Conservation (phyloP, 1,140 invertebrate genomes). For the Nasonia vitripennis region DNA sequence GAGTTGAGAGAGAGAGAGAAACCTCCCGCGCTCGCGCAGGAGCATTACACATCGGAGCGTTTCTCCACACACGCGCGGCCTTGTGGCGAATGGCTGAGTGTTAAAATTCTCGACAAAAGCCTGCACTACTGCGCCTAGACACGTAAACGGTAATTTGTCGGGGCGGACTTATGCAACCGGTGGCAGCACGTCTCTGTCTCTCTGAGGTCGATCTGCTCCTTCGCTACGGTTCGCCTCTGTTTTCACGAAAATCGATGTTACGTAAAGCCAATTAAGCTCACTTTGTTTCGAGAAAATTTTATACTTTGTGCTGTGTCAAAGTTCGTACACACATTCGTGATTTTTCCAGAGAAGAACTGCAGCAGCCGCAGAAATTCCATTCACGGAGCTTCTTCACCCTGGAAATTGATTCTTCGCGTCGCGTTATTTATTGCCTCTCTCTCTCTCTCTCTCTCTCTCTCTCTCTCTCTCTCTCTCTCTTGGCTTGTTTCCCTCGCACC, state of each 20-base stretch:
- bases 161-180: constrained; percentile 1
- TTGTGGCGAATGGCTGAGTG: constrained; percentile 7
- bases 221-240: neutral
- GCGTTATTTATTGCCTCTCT: constrained; percentile 31
- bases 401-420: constrained; percentile 33
- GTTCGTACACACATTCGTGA: neutral
- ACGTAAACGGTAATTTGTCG: constrained; percentile 30
- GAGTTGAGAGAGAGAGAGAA: neutral
- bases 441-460: neutral
- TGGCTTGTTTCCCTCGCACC: no score
- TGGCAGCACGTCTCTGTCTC: neutral
- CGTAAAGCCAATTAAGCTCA: neutral
- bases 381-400: constrained; percentile 13
- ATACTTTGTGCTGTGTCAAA: no score
- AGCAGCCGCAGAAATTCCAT: constrained; percentile 15
- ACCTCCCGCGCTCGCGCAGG: neutral
- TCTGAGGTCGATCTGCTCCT: neutral
- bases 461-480: neutral
- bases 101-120: constrained; percentile 26
- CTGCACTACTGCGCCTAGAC: neutral
- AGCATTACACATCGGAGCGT: constrained; percentile 9
- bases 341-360: neutral
- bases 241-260: no score
- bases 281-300: neutral
- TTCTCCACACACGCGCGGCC: neutral